These are phyloP conservation scores for Danaus plexippus DNA, from an alignment of 1,140 invertebrate species.

Conservation along the genomic window DNA sequence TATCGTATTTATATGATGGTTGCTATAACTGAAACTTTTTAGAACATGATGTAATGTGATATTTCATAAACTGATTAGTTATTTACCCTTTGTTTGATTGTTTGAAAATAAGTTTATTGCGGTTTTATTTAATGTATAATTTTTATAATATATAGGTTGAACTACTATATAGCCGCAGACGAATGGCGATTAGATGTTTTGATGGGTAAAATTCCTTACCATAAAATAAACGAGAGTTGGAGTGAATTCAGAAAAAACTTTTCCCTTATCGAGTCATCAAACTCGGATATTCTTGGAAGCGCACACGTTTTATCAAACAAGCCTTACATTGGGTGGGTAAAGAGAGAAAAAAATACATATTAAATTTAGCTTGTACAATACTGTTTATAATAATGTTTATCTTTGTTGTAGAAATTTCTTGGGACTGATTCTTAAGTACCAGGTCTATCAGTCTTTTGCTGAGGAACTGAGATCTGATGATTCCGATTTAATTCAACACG, in stretches of 20 bases:
- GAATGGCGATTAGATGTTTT: constrained; percentile 73
- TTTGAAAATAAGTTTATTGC: background rate
- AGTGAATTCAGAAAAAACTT: constrained; percentile 66
- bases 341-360: constrained; percentile 33
- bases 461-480: constrained; percentile 59
- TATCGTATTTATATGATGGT: background rate
- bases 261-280: constrained; percentile 52
- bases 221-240: constrained; percentile 65
- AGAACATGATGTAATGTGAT: too few relatives aligned
- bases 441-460: constrained; percentile 62
- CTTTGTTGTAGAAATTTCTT: constrained; percentile 55
- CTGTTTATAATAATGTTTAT: constrained; percentile 5
- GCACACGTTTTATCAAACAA: constrained; percentile 71
- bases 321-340: constrained; percentile 71
- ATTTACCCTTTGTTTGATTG: background rate
- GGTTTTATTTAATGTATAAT: background rate
- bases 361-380: constrained; percentile 2
- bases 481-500: constrained; percentile 46
- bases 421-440: constrained; percentile 59
- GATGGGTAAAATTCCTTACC: constrained; percentile 53
- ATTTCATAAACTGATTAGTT: too few relatives aligned
- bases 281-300: constrained; percentile 72
- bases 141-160: constrained; percentile 52
- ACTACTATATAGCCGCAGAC: constrained; percentile 74
- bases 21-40: too few relatives aligned